These are phyloP conservation scores for Melospiza melodia DNA, from an alignment of 2,113 vertebrate species.

Conservation along the genomic window DNA sequence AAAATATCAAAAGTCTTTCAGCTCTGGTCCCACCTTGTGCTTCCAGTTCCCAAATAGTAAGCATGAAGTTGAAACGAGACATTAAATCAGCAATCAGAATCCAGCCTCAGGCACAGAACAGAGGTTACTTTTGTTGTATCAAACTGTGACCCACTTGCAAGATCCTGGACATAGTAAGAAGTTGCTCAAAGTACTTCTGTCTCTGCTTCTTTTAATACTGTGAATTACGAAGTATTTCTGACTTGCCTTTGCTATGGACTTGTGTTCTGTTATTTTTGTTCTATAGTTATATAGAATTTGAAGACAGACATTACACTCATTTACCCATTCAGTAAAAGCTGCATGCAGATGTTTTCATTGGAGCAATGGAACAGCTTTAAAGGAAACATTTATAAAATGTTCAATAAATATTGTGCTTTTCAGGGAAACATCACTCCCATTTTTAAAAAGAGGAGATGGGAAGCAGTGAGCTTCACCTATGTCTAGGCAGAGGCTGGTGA, in stretches of 20 bases:
- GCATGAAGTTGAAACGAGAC: background rate
- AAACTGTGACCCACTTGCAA: constrained; percentile 15
- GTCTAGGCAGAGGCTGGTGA: background rate
- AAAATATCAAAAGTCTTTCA: background rate
- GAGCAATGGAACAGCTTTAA: background rate
- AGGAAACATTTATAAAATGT: background rate
- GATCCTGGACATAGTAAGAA: background rate
- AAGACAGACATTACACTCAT: background rate
- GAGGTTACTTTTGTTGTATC: background rate
- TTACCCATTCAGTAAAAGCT: background rate
- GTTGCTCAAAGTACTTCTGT: background rate
- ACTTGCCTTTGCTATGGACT: background rate
- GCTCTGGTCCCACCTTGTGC: background rate
- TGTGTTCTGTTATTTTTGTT: background rate
- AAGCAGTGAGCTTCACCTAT: background rate
- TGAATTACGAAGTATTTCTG: background rate
- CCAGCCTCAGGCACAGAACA: background rate
- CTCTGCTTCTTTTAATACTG: background rate
- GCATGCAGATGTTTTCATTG: background rate
- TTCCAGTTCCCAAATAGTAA: background rate
- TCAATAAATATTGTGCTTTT: background rate
- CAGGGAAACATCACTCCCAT: background rate
- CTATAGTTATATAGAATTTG: background rate
- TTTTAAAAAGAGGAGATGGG: background rate
- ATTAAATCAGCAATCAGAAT: background rate